These are phyloP conservation scores for Arctopsyche grandis DNA, from an alignment of 1,140 invertebrate species.

Conservation along the genomic window DNA sequence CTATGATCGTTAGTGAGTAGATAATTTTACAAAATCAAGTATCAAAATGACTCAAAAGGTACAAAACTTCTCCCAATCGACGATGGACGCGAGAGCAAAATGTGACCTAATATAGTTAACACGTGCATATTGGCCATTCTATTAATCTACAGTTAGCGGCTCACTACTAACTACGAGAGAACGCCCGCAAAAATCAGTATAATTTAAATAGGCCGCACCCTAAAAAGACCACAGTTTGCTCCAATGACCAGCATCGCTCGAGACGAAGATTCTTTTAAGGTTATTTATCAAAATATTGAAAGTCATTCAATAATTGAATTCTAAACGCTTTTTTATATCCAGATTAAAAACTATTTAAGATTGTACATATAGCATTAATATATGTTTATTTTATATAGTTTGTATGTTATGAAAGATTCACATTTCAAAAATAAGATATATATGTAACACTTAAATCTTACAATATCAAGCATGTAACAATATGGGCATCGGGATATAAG, in stretches of 20 bases:
- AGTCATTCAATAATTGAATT: not conserved
- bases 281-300: not conserved
- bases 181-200: too few species aligned
- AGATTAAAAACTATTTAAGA: conserved; percentile 10
- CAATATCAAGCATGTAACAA: conserved; percentile 26
- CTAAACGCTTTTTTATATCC: not conserved
- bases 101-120: too few species aligned
- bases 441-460: conserved; percentile 25
- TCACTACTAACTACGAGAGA: too few species aligned
- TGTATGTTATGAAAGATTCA: not conserved
- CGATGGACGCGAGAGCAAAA: too few species aligned
- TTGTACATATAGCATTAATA: conserved; percentile 15
- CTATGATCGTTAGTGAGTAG: conserved; percentile 19
- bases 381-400: not conserved
- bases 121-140: too few species aligned
- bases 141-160: too few species aligned
- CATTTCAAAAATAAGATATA: conserved; percentile 17
- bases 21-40: conserved; percentile 7
- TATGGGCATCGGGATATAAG: conserved; percentile 6
- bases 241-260: too few species aligned
- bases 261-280: too few species aligned
- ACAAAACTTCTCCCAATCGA: not conserved
- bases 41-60: not conserved
- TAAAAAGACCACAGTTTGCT: too few species aligned
- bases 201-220: too few species aligned